Percentiles rank a stretch among this genome's conserved stretches.
These are phyloP conservation scores for Megaleporinus macrocephalus DNA, from an alignment of 2,113 vertebrate genomes.

Conservation along the genomic window DNA sequence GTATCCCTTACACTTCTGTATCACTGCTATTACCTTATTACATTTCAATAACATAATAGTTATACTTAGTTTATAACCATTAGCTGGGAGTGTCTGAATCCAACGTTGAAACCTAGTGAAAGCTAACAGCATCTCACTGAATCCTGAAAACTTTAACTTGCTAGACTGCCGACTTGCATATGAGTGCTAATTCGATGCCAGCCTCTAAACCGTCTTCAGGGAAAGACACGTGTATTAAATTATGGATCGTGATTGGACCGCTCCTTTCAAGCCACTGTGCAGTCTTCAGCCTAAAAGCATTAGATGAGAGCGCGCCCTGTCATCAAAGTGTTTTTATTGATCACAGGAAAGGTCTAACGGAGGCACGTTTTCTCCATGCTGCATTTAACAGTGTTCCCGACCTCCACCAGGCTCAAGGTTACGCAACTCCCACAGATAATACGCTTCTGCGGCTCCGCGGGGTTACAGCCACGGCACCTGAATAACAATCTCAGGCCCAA, in stretches of 20 bases:
- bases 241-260: not conserved
- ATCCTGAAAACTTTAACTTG: not conserved
- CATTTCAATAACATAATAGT: too few species aligned
- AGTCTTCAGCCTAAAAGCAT: conserved; percentile 17
- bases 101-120: too few species aligned
- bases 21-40: too few species aligned
- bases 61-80: too few species aligned
- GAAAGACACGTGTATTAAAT: not conserved
- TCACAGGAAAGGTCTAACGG: conserved; percentile 16
- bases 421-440: not conserved
- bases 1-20: too few species aligned
- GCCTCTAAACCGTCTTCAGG: not conserved
- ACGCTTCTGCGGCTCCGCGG: not conserved
- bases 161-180: not conserved
- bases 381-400: conserved; percentile 1
- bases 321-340: conserved; percentile 39
- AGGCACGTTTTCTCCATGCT: not conserved
- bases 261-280: not conserved
- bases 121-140: too few species aligned
- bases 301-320: not conserved
- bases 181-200: not conserved
- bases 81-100: too few species aligned
- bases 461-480: not conserved
- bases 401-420: conserved; percentile 24
- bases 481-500: not conserved